phyloP scores from a whole-genome alignment of 2,888 invertebrate species.

The Acrobasis consociella region DNA sequence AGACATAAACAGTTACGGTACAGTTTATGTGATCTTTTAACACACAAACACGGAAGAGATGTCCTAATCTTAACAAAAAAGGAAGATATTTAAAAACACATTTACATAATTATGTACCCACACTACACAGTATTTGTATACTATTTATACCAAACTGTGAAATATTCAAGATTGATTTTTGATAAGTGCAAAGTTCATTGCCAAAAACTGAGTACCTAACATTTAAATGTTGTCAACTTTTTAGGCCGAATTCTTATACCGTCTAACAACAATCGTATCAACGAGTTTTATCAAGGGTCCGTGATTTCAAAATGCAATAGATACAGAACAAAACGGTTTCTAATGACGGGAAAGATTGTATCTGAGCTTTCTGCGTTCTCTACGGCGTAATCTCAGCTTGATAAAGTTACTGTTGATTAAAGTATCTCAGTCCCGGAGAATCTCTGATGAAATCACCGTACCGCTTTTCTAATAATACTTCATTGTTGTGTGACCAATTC shows the following conservation, averaged over 20 bases:
- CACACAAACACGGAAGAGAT: too few species aligned
- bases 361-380: conserved; percentile 47
- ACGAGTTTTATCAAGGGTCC: background rate
- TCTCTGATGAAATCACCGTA: conserved; percentile 47
- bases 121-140: background rate
- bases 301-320: conserved; percentile 23
- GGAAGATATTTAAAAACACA: too few species aligned
- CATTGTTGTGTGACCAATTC: conserved; percentile 61
- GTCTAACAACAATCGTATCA: background rate
- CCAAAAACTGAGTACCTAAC: background rate
- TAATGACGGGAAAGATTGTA: conserved; percentile 52
- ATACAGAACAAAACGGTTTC: conserved; percentile 32
- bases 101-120: background rate
- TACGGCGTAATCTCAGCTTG: conserved; percentile 30
- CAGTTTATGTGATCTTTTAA: too few species aligned
- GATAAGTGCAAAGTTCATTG: conserved; percentile 16
- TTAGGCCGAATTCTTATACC: too few species aligned
- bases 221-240: too few species aligned
- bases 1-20: too few species aligned
- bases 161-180: too few species aligned
- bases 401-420: conserved; percentile 46
- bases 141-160: too few species aligned
- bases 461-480: conserved; percentile 48
- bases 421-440: conserved; percentile 43
- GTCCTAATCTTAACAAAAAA: too few species aligned